Percentiles rank a stretch among this genome's conserved stretches.
Evolutionary conservation across 1,140 invertebrate species (phyloP).

Genomic region (Diorhabda sublineata): DNA sequence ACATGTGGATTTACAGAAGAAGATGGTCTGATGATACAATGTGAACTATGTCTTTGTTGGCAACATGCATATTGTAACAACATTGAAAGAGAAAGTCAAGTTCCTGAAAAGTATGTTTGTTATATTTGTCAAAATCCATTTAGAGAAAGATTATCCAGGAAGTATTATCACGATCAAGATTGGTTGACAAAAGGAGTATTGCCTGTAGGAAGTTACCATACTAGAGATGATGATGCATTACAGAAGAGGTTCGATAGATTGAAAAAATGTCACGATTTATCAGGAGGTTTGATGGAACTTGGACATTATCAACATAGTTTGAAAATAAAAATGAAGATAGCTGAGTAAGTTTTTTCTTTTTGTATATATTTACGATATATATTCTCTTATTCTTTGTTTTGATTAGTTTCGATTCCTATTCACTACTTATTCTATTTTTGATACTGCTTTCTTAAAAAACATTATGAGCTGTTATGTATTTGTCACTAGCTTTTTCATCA

Average conservation of each 20-base stretch:
- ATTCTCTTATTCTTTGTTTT: too few species aligned
- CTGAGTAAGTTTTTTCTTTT: conserved; percentile 56
- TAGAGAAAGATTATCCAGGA: conserved; percentile 63
- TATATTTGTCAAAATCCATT: conserved; percentile 78
- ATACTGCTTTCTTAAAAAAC: too few species aligned
- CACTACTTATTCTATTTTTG: too few species aligned
- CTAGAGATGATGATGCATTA: conserved; percentile 46
- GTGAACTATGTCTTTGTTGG: conserved; percentile 91
- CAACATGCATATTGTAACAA: conserved; percentile 87
- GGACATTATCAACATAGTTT: conserved; percentile 67
- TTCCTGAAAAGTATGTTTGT: conserved; percentile 88
- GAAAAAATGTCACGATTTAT: conserved; percentile 66
- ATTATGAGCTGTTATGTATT: too few species aligned
- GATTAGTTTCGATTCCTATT: too few species aligned
- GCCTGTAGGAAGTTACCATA: conserved; percentile 52
- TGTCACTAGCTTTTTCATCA: too few species aligned
- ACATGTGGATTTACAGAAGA: conserved; percentile 68
- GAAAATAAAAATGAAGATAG: conserved; percentile 71
- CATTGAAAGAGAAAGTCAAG: conserved; percentile 70
- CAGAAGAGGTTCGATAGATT: conserved; percentile 51
- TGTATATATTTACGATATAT: background rate
- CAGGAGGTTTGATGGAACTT: conserved; percentile 64
- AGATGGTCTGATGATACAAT: conserved; percentile 92
- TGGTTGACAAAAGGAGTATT: conserved; percentile 80
- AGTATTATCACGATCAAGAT: conserved; percentile 80